Evolutionary conservation across 2,888 invertebrate genomes (phyloP).

Genomic region (Mimas tiliae): DNA sequence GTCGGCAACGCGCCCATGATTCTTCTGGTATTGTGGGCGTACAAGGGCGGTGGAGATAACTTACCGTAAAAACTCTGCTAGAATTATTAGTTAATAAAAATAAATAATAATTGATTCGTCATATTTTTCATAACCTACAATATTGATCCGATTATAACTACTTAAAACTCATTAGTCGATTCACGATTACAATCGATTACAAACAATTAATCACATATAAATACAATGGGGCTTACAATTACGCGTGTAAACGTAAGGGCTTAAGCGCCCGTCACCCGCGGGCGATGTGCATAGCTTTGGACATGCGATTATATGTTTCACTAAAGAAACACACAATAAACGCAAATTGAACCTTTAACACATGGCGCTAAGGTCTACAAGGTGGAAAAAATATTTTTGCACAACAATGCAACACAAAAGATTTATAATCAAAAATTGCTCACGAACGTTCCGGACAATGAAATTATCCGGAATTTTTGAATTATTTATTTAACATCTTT

Average conservation of each 20-base stretch:
- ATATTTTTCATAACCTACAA: no score
- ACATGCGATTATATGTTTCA: background rate
- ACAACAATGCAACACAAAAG: slow-evolving; percentile 39
- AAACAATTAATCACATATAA: slow-evolving; percentile 12
- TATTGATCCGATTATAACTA: background rate
- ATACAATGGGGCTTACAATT: slow-evolving; percentile 21
- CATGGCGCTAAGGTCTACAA: background rate
- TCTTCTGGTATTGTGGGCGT: no score
- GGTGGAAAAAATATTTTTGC: background rate
- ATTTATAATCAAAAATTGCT: slow-evolving; percentile 55
- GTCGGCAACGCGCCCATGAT: no score
- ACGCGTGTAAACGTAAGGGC: slow-evolving; percentile 5
- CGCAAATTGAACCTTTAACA: slow-evolving; percentile 10
- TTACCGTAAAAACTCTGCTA: no score
- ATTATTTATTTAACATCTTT: slow-evolving; percentile 18
- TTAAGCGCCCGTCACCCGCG: slow-evolving; percentile 16
- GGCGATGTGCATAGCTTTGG: slow-evolving; percentile 15
- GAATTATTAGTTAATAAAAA: no score
- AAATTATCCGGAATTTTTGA: slow-evolving; percentile 20
- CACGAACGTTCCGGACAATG: slow-evolving; percentile 38
- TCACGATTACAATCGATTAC: slow-evolving; percentile 17
- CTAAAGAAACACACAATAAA: background rate
- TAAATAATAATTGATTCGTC: no score
- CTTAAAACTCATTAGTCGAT: background rate
- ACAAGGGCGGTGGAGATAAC: no score